Base-by-base conservation (phyloP, 1,140 invertebrate genomes). In the Drosophila watanabei region DNA sequence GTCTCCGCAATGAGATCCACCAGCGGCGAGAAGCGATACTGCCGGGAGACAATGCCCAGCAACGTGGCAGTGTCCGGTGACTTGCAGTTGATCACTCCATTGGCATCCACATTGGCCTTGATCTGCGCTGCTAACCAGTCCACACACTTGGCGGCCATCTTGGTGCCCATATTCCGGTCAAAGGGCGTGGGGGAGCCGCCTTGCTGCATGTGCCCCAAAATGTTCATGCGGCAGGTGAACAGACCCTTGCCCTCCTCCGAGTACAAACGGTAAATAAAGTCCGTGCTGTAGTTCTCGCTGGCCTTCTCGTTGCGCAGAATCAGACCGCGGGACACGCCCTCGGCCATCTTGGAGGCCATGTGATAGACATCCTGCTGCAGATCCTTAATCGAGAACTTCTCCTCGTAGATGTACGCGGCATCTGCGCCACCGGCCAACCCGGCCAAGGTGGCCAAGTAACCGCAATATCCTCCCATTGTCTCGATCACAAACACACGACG, bases 391-490 rank as follows among this genome's bases (percentile, higher is more conserved):
- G 96, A 97, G 92, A 99, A 98, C 86, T 97, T 97, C 93, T 99
- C 99, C 93, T 99, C 99, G 93, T 96, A 99, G 79, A 99, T 99
- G 92, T 99, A 99, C 0, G 99, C 99, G 54, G 98, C 98, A 94
- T 99, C 99, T 13, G 99, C 98, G 43, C 99, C 99, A 57, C 98
- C 98, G 6, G 99, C 99, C 51, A 99, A 88, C 58, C 96, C 99
- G 81, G 98, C 97, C 54, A 99, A 94, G 1, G 98, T 99, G 59
- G 99, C 98, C 79, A 99, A 94, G 94, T 99, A 99, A 30, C 99
- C 99, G 93, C 99, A 99, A 94, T 97, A 99, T 4, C 99, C 99
- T 48, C 99, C 99, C 99, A 99, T 99, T 0, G 98, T 99, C 95
- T 99, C 99, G 79, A 99, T 97, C 20, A 99, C 96, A 94, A 99